Evolutionary conservation across 2,797 vertebrate genomes (phyloP).

Genomic region (Tapirus indicus): DNA sequence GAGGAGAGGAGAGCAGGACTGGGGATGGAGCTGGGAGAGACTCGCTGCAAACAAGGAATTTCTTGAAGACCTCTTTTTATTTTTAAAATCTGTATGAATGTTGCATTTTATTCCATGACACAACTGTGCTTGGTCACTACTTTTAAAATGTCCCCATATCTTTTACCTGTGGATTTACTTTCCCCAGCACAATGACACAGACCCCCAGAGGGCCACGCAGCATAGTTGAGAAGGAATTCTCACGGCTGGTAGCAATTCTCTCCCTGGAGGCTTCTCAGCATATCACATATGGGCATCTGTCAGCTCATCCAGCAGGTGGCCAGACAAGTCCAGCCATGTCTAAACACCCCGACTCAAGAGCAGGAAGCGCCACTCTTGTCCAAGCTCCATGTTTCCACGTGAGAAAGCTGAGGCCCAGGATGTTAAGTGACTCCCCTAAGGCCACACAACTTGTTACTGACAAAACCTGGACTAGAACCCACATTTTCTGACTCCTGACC

Average conservation of each 20-base stretch:
- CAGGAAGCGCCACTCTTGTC: neutral
- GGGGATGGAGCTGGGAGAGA: neutral
- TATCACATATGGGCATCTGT: fast-evolving
- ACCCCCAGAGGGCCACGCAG: neutral
- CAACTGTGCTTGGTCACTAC: neutral
- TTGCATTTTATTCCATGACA: neutral
- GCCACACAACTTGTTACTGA: too few species aligned
- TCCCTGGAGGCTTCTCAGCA: neutral
- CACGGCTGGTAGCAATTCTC: neutral
- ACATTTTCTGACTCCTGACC: neutral
- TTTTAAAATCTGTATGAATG: neutral
- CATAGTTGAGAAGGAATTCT: neutral
- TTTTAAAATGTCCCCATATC: neutral
- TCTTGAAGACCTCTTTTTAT: neutral
- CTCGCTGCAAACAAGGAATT: neutral
- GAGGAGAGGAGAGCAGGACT: neutral
- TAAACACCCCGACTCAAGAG: too few species aligned
- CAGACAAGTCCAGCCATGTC: neutral
- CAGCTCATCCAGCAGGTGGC: neutral
- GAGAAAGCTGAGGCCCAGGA: neutral
- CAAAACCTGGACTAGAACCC: neutral
- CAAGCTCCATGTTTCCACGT: neutral
- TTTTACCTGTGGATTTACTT: neutral
- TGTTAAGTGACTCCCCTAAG: too few species aligned
- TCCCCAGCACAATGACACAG: neutral